Base-by-base conservation (phyloP, 2,113 vertebrate species). In the Sander vitreus region DNA sequence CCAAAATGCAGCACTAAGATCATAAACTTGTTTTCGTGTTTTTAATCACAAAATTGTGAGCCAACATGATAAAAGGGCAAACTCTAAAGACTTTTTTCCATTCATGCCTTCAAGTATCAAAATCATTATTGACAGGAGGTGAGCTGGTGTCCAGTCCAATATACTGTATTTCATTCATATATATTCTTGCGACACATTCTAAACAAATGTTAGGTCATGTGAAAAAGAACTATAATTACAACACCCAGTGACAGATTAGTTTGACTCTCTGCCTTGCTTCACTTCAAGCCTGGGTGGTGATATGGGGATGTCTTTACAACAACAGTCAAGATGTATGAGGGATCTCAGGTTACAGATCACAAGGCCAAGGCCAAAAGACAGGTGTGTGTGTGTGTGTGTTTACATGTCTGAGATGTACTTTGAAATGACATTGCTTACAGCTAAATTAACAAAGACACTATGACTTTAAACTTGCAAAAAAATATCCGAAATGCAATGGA, bases 351-450 rank as follows among this genome's bases (percentile, higher is more conserved):
- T 85, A 89, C 75, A 19, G 25, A 30, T 30, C 14, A 15, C 13
- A 27, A 72, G 66, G 86, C 21, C 84, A 91, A 82, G 82, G 47
- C 39, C 60, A 81, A 53, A n/a, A 58, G 59, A 77, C 71, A 81
- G 59, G 51, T 71, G 50, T 33, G 43, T 18, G 27, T 30, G 51
- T 71, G 50, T 33, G 43, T 18, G 27, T 30, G 16, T 59, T 16
- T 23, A 39, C 45, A 36, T 68, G 10, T 39, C n/a, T 47, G 23
- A 30, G 11, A 6, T 69, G 53, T 27, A 67, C 45, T 50, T 59
- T 68, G 62, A 67, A 72, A 48, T 63, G 13, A 43, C 9, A 72
- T 0, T 43, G 16, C 30, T 67, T 16, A 11, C 23, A 45, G 13
- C 16, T 55, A 16, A 30, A 57, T 23, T 51, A 59, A 58, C 10